Conservation (phyloP, 1,140 invertebrate genomes). For the Tetramorium alpestre region DNA sequence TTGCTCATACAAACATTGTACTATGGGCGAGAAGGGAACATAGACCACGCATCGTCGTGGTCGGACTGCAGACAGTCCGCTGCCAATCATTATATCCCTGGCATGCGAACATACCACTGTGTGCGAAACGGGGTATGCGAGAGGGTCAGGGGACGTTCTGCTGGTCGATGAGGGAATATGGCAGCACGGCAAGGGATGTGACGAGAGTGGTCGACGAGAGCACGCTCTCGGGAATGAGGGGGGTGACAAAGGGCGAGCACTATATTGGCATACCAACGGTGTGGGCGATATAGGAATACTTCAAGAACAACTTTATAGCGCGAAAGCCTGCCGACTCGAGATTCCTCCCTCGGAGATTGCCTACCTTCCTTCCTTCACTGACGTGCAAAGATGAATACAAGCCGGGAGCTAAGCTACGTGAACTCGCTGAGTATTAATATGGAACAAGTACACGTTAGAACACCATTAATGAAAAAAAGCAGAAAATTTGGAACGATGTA, state of each 20-base stretch:
- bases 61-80: conserved; percentile 67
- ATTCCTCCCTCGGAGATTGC: conserved; percentile 33
- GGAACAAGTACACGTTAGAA: background rate
- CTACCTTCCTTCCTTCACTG: conserved; percentile 4
- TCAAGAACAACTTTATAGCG: conserved; percentile 81
- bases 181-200: conserved; percentile 72
- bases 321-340: conserved; percentile 49
- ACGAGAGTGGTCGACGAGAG: conserved; percentile 70
- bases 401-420: background rate
- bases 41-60: conserved; percentile 53
- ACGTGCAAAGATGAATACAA: conserved; percentile 13
- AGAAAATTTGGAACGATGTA: background rate
- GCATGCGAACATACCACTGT: conserved; percentile 82
- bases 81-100: conserved; percentile 81
- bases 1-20: background rate
- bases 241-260: conserved; percentile 79
- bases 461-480: background rate
- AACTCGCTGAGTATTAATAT: background rate
- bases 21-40: background rate
- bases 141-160: conserved; percentile 70
- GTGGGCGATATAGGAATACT: conserved; percentile 83
- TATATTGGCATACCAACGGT: conserved; percentile 85
- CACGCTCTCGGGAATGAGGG: conserved; percentile 65
- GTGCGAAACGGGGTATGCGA: conserved; percentile 81
- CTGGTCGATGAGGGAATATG: conserved; percentile 75